Evolutionary conservation across 2,888 invertebrate species (phyloP), one percentile per base, ranked within the genome.

Genomic region (Amphipyra tragopoginis): DNA sequence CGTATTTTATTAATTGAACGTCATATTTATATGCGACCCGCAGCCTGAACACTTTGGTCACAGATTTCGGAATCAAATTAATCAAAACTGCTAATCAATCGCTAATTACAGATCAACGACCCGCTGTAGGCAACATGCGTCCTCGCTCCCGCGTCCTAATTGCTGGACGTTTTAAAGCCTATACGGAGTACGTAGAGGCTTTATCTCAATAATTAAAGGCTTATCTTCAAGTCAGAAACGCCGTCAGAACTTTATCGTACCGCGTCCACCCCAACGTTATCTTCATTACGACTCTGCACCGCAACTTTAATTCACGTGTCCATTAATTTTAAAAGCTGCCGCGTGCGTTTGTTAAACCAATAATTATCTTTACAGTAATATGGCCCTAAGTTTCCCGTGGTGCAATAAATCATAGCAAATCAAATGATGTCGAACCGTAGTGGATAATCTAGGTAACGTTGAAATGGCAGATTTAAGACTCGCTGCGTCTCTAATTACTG

Each of bases 281-380:
- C 93, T 93, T 93, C 92, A 93, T 93, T 93, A 92, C 89, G 85
- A 86, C 84, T 90, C 84, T 77, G 85, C 86, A 82, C 84, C 79
- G 87, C 87, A 86, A 89, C 86, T 93, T 92, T 90, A 90, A 92
- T 93, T 93, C 92, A 88, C 87, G 84, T 89, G 84, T 90, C 90
- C 93, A 92, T 93, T 93, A 90, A 92, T 92, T 93, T 90, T 89
- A 90, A 91, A 90, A 89, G 89, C 88, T 83, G 88, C 88, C 87
- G 87, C 89, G 64, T 87, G 77, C 84, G 83, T 89, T 90, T 87
- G 86, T 89, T 88, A 87, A 89, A 89, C 90, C 89, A 88, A 88
- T 90, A 88, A 91, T 92, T 91, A 92, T 90, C 87, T 87, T 82
- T 78, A 86, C 85, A 75, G 84, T 88, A 87, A 87, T 88, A 87